These are phyloP conservation scores for Dynastes tityus DNA, from an alignment of 2,888 invertebrate genomes.

Conservation along the genomic window DNA sequence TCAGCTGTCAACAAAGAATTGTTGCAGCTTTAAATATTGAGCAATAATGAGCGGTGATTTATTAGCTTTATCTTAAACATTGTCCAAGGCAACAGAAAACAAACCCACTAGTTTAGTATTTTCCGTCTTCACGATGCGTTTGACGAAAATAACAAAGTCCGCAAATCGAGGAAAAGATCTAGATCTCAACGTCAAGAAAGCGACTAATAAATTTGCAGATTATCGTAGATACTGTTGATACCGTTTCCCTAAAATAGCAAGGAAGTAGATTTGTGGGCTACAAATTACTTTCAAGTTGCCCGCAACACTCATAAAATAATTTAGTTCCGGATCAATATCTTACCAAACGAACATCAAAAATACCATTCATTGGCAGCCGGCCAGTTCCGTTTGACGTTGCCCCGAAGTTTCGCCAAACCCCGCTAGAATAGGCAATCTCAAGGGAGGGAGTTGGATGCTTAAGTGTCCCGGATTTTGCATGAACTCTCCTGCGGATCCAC, in stretches of 20 bases:
- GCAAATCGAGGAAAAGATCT: too few species aligned
- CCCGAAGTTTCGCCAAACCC: neutral
- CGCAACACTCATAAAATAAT: constrained; percentile 38
- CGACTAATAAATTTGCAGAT: too few species aligned
- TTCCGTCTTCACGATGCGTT: neutral
- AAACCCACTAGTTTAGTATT: too few species aligned
- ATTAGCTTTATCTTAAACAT: too few species aligned
- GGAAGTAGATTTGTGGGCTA: too few species aligned
- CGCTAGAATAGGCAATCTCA: neutral
- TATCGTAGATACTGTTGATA: too few species aligned
- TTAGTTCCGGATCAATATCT: constrained; percentile 34
- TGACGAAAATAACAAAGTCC: neutral
- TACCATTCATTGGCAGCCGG: constrained; percentile 35
- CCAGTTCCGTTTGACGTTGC: constrained; percentile 19
- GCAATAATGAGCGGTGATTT: too few species aligned
- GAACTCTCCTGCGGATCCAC: constrained; percentile 14
- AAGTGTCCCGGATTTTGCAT: constrained; percentile 38
- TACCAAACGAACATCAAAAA: constrained; percentile 36
- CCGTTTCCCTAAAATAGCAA: too few species aligned
- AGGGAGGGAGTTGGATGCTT: constrained; percentile 5
- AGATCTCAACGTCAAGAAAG: too few species aligned
- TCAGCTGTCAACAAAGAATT: too few species aligned
- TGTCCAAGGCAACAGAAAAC: too few species aligned
- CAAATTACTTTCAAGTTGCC: constrained; percentile 7
- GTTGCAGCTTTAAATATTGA: too few species aligned